These are phyloP conservation scores for Cheilinus undulatus DNA, from an alignment of 2,113 vertebrate species.

Conservation along the genomic window DNA sequence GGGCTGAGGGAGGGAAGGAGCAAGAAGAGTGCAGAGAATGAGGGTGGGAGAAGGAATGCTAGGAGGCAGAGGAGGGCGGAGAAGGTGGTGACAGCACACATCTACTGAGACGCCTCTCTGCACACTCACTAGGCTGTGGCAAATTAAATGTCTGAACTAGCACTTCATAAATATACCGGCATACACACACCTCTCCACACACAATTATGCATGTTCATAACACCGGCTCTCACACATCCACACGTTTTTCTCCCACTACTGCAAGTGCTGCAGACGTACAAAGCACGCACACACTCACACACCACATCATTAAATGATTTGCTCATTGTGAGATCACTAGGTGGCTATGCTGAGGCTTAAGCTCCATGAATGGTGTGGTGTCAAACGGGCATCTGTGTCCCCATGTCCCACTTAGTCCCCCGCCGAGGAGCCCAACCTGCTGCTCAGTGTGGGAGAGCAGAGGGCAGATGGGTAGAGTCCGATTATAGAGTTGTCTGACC, in stretches of 20 bases:
- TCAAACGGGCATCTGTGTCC: conserved; percentile 79
- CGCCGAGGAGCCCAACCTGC: conserved; percentile 75
- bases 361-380: conserved; percentile 65
- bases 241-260: conserved; percentile 29
- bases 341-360: conserved; percentile 55
- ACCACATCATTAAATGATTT: conserved; percentile 59
- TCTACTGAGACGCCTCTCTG: conserved; percentile 73
- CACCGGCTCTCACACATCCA: conserved; percentile 46
- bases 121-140: conserved; percentile 77
- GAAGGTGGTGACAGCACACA: conserved; percentile 74
- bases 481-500: conserved; percentile 83
- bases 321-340: conserved; percentile 60
- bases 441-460: conserved; percentile 72
- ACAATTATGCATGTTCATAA: conserved; percentile 66
- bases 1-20: conserved; percentile 36
- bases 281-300: conserved; percentile 31
- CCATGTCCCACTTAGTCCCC: conserved; percentile 78
- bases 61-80: conserved; percentile 51
- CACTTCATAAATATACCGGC: conserved; percentile 74
- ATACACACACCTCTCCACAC: conserved; percentile 60
- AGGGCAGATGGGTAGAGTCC: conserved; percentile 81
- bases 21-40: conserved; percentile 53
- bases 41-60: conserved; percentile 56
- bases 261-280: conserved; percentile 5
- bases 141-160: conserved; percentile 79